Evolutionary conservation across 2,797 vertebrate genomes (phyloP), one percentile per base, ranked within the genome.

Genomic region (Eulemur rubriventer): DNA sequence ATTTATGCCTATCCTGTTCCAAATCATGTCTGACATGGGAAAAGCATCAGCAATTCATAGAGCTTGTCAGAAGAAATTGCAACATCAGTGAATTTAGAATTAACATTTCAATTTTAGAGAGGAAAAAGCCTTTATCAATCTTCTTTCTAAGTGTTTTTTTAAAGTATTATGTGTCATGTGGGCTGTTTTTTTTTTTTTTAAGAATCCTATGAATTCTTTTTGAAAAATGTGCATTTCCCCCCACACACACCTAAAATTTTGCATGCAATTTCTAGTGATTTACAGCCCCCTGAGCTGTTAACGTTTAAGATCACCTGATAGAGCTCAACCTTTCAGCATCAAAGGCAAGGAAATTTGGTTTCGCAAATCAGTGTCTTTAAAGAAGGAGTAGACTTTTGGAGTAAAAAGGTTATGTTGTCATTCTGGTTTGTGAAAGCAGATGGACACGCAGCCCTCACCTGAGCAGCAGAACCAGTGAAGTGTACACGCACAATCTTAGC

Each of bases 331-430:
- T 85, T 94, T 94, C 89, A 73, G 46, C 9, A 81, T 55, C 38
- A 88, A 94, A 90, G 20, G 2, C 48, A 88, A 92, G 43, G 61
- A 72, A 89, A 73, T 20, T 55, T 82, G 46, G 10, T 70, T 89
- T 92, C 76, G 22, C 2, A 80, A 78, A 94, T 69, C 30, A 85
- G 9, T 7, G 30, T 55, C n/a, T 76, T 78, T 91, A 30, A 92
- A 72, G 26, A 33, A 80, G 20, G 11, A 89, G 26, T 0, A 65
- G 5, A 86, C 6, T 91, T 96, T 76, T 24, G 6, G 50, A 75
- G 28, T 78, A 10, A 61, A 96, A 91, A 96, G 55, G 9, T 94
- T 46, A n/a, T 59, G 38, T 17, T 65, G 24, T 76, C 73, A 81
- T 84, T 85, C 61, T 82, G 18, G 33, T 43, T 83, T 91, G 61